phyloP scores from a whole-genome alignment of 2,113 vertebrate species.

The Paratilapia polleni region DNA sequence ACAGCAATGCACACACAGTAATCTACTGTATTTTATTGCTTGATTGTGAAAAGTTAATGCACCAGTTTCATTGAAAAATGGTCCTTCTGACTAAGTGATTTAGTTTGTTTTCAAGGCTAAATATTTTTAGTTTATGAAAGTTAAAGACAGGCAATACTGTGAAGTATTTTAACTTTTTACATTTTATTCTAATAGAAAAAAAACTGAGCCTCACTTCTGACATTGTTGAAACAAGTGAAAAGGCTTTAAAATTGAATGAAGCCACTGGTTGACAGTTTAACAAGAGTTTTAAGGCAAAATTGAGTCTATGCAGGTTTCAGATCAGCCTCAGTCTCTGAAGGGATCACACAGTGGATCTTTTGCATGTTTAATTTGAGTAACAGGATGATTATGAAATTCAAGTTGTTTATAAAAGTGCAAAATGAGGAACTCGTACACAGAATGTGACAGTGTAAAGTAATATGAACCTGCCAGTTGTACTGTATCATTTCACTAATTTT shows the following conservation, averaged over 20 bases:
- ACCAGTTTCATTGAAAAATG: too few species aligned
- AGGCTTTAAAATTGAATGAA: too few species aligned
- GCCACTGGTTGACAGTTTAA: not conserved
- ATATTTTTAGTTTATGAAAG: too few species aligned
- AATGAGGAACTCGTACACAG: not conserved
- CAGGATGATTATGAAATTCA: not conserved
- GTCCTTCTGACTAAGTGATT: too few species aligned
- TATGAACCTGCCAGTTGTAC: not conserved
- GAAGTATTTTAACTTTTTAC: too few species aligned
- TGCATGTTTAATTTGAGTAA: not conserved
- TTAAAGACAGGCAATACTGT: too few species aligned
- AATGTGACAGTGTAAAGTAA: not conserved
- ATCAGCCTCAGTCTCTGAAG: not conserved
- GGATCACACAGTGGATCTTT: not conserved
- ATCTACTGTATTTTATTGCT: not conserved
- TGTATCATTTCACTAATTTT: not conserved
- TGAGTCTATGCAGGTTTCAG: not conserved
- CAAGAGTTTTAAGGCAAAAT: not conserved
- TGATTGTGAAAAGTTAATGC: too few species aligned
- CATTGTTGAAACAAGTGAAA: too few species aligned
- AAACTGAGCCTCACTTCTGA: too few species aligned
- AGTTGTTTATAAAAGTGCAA: not conserved
- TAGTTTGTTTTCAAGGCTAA: too few species aligned
- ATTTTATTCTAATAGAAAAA: too few species aligned
- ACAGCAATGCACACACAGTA: not conserved